These are phyloP conservation scores for Leptonema lineaticorne DNA, from an alignment of 1,140 invertebrate species.

Conservation along the genomic window DNA sequence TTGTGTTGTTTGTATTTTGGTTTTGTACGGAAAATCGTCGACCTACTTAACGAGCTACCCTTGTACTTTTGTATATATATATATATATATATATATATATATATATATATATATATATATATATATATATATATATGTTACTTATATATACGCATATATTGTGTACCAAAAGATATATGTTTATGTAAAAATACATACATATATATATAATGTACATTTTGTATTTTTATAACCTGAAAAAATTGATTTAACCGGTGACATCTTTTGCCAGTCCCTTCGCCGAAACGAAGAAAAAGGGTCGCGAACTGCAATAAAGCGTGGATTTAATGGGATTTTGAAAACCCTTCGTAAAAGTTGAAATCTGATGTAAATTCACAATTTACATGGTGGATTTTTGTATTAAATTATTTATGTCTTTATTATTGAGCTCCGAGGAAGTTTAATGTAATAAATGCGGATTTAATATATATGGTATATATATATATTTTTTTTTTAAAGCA, in stretches of 20 bases:
- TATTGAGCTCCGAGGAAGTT: no score
- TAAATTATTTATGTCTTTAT: no score
- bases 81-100: neutral
- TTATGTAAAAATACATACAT: neutral
- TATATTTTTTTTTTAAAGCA: no score
- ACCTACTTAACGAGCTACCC: slow-evolving; percentile 2
- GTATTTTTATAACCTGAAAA: neutral
- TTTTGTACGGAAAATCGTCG: slow-evolving; percentile 12
- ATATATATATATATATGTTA: no score
- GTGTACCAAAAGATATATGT: no score
- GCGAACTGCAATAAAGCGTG: slow-evolving; percentile 9
- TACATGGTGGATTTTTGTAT: neutral
- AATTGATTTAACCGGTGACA: neutral
- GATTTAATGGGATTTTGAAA: slow-evolving; percentile 15
- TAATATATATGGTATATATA: no score
- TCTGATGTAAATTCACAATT: neutral
- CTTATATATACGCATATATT: no score
- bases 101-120: neutral
- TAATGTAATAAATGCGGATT: no score
- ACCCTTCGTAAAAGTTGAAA: neutral
- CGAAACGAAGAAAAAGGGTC: neutral
- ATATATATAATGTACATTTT: neutral
- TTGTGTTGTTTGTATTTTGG: neutral
- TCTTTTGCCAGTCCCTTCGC: slow-evolving; percentile 2
- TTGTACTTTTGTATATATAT: neutral